Conservation (phyloP, 2,113 vertebrate genomes). For the Notothenia coriiceps region DNA sequence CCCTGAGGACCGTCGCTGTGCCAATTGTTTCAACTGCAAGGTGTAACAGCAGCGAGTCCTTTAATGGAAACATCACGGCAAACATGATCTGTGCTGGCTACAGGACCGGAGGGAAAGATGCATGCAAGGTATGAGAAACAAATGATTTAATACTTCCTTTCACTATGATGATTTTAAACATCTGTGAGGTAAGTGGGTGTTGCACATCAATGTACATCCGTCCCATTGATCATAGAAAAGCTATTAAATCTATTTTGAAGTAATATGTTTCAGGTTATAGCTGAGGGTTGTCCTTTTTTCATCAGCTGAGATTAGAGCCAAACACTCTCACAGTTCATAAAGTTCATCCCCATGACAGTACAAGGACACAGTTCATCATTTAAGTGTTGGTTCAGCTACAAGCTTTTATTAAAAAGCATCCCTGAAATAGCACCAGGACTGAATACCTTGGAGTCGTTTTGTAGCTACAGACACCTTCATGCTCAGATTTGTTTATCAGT, state of each 20-base stretch:
- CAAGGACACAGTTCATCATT: constrained; percentile 19
- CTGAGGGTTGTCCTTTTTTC: constrained; percentile 20
- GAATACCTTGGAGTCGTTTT: background rate
- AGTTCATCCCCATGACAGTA: background rate
- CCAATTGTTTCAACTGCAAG: constrained; percentile 77
- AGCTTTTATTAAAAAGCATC: constrained; percentile 47
- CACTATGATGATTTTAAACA: background rate
- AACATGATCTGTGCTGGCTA: constrained; percentile 87
- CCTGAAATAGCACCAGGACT: constrained; percentile 20
- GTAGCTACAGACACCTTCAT: constrained; percentile 9
- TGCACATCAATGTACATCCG: background rate
- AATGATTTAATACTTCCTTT: background rate
- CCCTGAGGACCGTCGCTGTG: constrained; percentile 77
- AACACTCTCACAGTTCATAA: constrained; percentile 48
- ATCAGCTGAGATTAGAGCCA: constrained; percentile 33
- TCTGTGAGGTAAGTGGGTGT: background rate
- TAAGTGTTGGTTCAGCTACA: constrained; percentile 26
- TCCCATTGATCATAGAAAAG: constrained; percentile 15
- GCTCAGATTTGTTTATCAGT: constrained; percentile 1
- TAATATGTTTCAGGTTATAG: constrained; percentile 26
- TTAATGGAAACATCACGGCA: constrained; percentile 83
- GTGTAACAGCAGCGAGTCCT: constrained; percentile 84
- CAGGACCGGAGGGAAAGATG: constrained; percentile 80
- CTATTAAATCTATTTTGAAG: constrained; percentile 34
- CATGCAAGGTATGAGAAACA: constrained; percentile 80